These are phyloP conservation scores for Leptoteleia sp. DNA, from an alignment of 1,140 invertebrate species.

Conservation along the genomic window DNA sequence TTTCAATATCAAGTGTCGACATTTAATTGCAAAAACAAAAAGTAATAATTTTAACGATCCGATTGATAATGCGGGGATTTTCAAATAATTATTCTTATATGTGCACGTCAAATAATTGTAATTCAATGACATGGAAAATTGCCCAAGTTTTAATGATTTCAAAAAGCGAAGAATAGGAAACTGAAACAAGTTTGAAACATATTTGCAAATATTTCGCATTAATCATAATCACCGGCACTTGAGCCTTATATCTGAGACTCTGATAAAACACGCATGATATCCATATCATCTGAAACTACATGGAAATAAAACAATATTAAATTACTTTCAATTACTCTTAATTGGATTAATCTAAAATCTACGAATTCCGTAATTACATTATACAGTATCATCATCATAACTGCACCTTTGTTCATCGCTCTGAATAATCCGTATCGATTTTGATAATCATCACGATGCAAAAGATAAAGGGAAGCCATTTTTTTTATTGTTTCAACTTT, in stretches of 20 bases:
- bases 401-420: conserved; percentile 19
- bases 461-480: conserved; percentile 19
- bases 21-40: too few species aligned
- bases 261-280: conserved; percentile 17
- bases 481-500: conserved; percentile 32
- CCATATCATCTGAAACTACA: conserved; percentile 29
- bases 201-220: conserved; percentile 32
- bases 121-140: conserved; percentile 1
- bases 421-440: conserved; percentile 30
- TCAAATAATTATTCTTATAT: too few species aligned
- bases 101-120: too few species aligned
- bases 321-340: conserved; percentile 48
- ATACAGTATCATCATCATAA: conserved; percentile 36
- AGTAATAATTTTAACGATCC: neutral
- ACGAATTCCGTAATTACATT: conserved; percentile 43
- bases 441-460: conserved; percentile 24
- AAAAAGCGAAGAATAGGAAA: too few species aligned
- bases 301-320: conserved; percentile 38
- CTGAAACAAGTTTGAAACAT: conserved; percentile 17
- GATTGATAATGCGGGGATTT: too few species aligned
- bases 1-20: too few species aligned
- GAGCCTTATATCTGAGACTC: neutral
- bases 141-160: conserved; percentile 14
- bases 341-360: conserved; percentile 61
- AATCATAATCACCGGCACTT: conserved; percentile 36